Base-by-base conservation (phyloP, 2,113 vertebrate species). In the Oreotrochilus melanogaster region DNA sequence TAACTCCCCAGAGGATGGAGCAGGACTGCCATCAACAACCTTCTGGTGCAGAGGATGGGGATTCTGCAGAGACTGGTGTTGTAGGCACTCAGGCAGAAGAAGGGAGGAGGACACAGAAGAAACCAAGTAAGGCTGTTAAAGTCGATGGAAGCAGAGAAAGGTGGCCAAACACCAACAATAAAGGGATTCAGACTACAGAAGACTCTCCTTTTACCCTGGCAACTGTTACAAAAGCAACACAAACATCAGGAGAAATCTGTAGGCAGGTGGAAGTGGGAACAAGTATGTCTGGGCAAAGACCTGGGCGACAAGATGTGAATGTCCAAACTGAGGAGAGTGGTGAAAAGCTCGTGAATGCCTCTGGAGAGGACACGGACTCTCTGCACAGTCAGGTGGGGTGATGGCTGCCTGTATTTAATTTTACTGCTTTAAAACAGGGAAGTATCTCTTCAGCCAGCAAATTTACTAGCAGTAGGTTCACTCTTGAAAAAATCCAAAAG, bases 301-400 rank as follows among this genome's bases (percentile, higher is more conserved):
- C 88, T 67, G 96, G 80, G 47, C 95, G 35, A 28, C 97, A 93
- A 48, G 98, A 98, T 83, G 96, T 95, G 1, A 94, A 62, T 5
- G 86, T 97, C 37, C 98, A 98, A 88, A 98, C 97, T 0, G 94
- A 97, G 4, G 57, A 97, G 87, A 67, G 62, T 54, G 87, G 81
- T 21, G 95, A 97, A 74, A 97, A 97, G 21, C 92, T 96, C 11
- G 65, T 69, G 60, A 93, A 80, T 3, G 50, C 89, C 25, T 78
- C 95, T 70, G 98, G 94, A 54, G 96, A 98, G 6, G 96, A 98
- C 39, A 97, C 84, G 0, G 97, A 98, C 47, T 98, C 95, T 4
- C 88, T 98, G 22, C 97, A 97, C 50, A 98, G 97, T 92, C 98
- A 98, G 98, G 98, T 98, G 90, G 89, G 98, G 62, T 42, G 50